These are phyloP conservation scores for Numenius arquata DNA, from an alignment of 2,113 vertebrate species.

Conservation along the genomic window DNA sequence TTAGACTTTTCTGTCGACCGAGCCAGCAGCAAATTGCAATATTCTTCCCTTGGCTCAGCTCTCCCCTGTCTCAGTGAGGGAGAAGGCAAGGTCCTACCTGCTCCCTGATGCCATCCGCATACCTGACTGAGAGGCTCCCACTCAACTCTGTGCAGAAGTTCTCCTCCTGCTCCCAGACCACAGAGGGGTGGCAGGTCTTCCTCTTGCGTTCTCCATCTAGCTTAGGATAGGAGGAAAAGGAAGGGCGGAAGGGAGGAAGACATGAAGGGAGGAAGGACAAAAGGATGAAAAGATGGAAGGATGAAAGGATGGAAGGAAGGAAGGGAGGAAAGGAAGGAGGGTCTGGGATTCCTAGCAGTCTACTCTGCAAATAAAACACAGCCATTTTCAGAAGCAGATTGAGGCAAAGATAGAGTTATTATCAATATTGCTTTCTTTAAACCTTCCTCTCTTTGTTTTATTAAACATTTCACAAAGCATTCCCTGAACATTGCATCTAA, in stretches of 20 bases:
- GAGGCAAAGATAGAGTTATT: not conserved
- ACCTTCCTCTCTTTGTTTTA: not conserved
- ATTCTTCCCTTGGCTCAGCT: not conserved
- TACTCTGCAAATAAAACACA: not conserved
- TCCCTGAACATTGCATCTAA: not conserved
- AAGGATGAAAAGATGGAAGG: not conserved
- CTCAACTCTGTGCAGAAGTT: not conserved
- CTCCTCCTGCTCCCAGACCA: not conserved
- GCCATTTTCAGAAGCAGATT: not conserved
- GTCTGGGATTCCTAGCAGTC: not conserved
- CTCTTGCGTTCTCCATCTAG: not conserved
- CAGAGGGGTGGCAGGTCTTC: not conserved
- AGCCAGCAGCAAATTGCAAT: not conserved
- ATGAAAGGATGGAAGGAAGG: not conserved
- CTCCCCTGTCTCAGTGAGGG: not conserved
- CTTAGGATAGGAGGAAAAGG: not conserved
- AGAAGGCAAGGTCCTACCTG: not conserved
- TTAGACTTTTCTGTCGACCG: not conserved
- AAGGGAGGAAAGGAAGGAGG: not conserved
- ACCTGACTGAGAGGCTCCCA: not conserved
- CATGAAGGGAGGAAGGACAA: too few relatives aligned
- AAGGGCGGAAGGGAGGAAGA: not conserved
- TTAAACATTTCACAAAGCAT: not conserved
- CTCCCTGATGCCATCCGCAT: fast-evolving
- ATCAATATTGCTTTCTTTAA: not conserved